These are phyloP conservation scores for Taxidea taxus DNA, from an alignment of 2,113 vertebrate genomes.

Conservation along the genomic window DNA sequence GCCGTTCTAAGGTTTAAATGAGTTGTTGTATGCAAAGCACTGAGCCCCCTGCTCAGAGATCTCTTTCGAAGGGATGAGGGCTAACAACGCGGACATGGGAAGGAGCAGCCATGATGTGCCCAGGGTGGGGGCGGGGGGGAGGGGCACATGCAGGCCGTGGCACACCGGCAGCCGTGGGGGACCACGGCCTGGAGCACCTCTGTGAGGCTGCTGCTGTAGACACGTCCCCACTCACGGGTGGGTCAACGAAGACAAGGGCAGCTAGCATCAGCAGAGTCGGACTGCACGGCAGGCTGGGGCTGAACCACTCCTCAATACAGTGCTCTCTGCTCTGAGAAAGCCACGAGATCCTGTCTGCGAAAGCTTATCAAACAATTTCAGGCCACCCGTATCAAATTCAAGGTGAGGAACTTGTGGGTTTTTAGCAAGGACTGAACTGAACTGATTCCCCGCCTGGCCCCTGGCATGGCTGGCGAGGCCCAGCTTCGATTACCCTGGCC, in stretches of 20 bases:
- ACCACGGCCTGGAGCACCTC: background rate
- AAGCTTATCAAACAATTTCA: background rate
- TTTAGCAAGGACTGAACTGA: background rate
- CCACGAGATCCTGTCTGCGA: too few relatives aligned
- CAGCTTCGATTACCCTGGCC: slow-evolving; percentile 30
- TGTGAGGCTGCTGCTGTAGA: rapidly evolving
- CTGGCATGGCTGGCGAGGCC: background rate
- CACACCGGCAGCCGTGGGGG: too few relatives aligned
- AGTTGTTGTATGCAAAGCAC: background rate
- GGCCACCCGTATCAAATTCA: background rate
- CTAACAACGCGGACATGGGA: background rate
- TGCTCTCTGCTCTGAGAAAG: background rate
- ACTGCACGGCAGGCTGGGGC: background rate
- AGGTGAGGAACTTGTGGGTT: slow-evolving; percentile 25
- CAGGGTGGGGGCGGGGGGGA: too few relatives aligned
- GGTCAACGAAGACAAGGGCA: background rate
- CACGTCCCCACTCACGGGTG: too few relatives aligned
- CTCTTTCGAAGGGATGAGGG: background rate
- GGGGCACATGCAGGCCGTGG: rapidly evolving
- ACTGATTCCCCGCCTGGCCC: background rate
- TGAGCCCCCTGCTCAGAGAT: background rate
- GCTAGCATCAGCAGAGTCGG: background rate
- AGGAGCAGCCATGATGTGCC: rapidly evolving
- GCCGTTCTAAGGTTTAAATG: background rate
- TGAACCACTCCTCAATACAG: too few relatives aligned